These are phyloP conservation scores for Cichlasoma orientale DNA, from an alignment of 2,797 vertebrate genomes.

Conservation along the genomic window DNA sequence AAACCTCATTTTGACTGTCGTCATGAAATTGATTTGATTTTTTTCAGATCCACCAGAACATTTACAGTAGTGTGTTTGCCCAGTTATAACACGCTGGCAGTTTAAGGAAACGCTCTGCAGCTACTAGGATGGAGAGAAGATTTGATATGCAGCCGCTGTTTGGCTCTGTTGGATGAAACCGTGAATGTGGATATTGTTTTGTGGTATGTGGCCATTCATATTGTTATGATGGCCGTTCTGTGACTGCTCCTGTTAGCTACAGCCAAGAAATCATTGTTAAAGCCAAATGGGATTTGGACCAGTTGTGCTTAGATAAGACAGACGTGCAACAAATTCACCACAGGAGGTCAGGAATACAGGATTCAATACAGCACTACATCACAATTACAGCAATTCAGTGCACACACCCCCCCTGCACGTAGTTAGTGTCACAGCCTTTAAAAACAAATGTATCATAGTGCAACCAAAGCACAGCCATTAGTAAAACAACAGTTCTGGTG, in stretches of 20 bases:
- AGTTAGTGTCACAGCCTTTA: not conserved
- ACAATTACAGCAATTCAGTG: not conserved
- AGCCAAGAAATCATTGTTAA: not conserved
- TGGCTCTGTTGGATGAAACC: not conserved
- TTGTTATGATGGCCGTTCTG: not conserved
- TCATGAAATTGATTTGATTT: not conserved
- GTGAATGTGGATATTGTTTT: not conserved
- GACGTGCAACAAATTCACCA: not conserved
- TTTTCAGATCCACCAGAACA: not conserved
- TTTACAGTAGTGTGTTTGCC: not conserved
- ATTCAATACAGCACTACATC: not conserved
- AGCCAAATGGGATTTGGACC: constrained; percentile 1
- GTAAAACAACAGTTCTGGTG: not conserved
- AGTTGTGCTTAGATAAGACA: not conserved
- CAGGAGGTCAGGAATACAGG: not conserved
- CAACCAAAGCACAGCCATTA: not conserved
- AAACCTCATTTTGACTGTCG: not conserved
- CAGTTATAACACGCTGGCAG: not conserved
- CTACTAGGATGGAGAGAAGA: not conserved
- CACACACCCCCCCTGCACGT: not conserved
- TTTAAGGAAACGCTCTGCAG: not conserved
- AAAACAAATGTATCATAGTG: not conserved
- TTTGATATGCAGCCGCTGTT: not conserved
- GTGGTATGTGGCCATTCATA: not conserved
- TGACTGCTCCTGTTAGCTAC: not conserved